These are phyloP conservation scores for Spodoptera frugiperda DNA, from an alignment of 1,140 invertebrate species.

Conservation along the genomic window DNA sequence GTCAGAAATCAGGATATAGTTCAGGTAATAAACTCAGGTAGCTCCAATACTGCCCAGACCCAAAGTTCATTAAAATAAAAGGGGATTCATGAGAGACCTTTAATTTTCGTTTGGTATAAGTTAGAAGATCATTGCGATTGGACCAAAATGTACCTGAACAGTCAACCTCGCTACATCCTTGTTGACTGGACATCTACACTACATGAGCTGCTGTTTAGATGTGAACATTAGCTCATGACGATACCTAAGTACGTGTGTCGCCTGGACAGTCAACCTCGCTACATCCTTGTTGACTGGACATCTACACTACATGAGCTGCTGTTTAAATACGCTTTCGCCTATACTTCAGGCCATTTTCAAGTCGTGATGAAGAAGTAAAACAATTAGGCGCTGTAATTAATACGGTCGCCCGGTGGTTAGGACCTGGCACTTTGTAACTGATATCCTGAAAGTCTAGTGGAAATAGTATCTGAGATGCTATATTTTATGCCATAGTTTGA, in stretches of 20 bases:
- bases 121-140: background rate
- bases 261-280: no score
- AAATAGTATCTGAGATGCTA: background rate
- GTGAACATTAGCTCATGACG: no score
- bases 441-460: background rate
- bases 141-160: no score
- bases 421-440: conserved; percentile 3
- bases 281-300: background rate
- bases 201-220: no score
- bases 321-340: background rate
- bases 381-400: conserved; percentile 46
- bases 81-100: conserved; percentile 41
- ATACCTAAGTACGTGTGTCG: no score
- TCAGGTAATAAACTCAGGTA: conserved; percentile 14
- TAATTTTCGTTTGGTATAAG: conserved; percentile 16
- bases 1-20: background rate
- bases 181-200: background rate
- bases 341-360: background rate
- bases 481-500: background rate
- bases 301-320: background rate
- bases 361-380: conserved; percentile 38
- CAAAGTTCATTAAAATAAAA: conserved; percentile 35
- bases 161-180: no score
- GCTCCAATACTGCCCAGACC: background rate
- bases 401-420: conserved; percentile 39